Conservation (phyloP, 2,797 vertebrate genomes). For the Pelobates cultripes region DNA sequence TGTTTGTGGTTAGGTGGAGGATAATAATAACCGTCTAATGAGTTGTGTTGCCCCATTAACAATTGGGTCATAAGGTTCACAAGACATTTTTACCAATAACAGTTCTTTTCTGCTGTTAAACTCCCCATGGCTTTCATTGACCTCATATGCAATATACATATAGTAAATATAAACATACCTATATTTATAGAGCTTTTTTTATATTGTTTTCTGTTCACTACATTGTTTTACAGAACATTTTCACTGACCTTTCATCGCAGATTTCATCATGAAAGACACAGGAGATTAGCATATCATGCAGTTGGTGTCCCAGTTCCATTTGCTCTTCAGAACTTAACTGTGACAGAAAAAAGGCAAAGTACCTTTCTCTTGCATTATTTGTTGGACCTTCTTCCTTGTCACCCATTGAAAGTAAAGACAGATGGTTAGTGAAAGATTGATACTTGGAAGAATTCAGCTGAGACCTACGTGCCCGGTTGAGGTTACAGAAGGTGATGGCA, state of each 20-base stretch:
- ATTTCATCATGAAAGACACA: slow-evolving; percentile 50
- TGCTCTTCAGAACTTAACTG: slow-evolving; percentile 38
- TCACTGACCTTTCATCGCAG: slow-evolving; percentile 54
- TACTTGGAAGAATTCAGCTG: slow-evolving; percentile 46
- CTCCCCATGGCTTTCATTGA: too few species aligned
- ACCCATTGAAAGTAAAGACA: slow-evolving; percentile 6
- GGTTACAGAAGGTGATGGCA: slow-evolving; percentile 56
- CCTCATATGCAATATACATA: too few species aligned
- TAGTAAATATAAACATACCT: too few species aligned
- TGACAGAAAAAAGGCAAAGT: slow-evolving; percentile 45
- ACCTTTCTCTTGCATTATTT: slow-evolving; percentile 20
- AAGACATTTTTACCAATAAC: too few species aligned
- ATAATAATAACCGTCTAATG: too few species aligned
- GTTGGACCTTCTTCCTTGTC: slow-evolving; percentile 6
- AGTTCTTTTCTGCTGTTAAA: too few species aligned
- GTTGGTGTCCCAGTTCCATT: slow-evolving; percentile 42
- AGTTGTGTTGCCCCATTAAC: too few species aligned
- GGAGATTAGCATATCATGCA: slow-evolving; percentile 54
- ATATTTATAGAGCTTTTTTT: too few species aligned
- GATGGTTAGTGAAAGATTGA: slow-evolving; percentile 17
- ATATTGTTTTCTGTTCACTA: too few species aligned
- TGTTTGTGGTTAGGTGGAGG: too few species aligned
- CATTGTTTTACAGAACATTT: background rate
- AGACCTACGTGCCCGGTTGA: slow-evolving; percentile 53
- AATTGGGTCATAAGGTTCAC: too few species aligned